Evolutionary conservation across 2,888 invertebrate genomes (phyloP).

Genomic region (Lycia hirtaria): DNA sequence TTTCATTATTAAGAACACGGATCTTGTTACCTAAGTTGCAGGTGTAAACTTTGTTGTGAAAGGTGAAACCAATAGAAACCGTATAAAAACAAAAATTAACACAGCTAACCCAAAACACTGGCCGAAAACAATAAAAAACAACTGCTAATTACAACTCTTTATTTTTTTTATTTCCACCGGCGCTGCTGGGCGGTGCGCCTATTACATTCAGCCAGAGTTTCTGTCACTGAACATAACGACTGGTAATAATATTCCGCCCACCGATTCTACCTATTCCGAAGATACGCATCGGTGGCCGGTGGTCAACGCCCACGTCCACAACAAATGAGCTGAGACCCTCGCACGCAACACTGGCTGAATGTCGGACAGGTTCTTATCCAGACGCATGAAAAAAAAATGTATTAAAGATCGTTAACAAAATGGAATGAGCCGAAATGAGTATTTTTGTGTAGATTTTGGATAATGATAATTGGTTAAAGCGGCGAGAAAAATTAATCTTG

Average conservation of each 20-base stretch:
- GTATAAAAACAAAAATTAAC: constrained; percentile 6
- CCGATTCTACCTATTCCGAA: constrained; percentile 77
- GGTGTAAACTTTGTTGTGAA: neutral
- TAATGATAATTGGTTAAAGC: constrained; percentile 2
- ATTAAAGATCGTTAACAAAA: constrained; percentile 10
- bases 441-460: constrained; percentile 5
- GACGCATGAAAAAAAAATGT: constrained; percentile 32
- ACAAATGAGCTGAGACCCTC: constrained; percentile 55
- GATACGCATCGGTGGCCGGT: constrained; percentile 79
- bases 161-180: constrained; percentile 48
- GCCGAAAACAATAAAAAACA: constrained; percentile 32
- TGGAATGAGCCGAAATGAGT: constrained; percentile 9
- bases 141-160: constrained; percentile 39
- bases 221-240: constrained; percentile 72
- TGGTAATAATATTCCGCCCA: constrained; percentile 82
- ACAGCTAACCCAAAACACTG: constrained; percentile 16
- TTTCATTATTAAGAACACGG: no score
- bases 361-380: constrained; percentile 35
- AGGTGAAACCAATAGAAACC: neutral
- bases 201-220: constrained; percentile 58
- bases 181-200: constrained; percentile 65
- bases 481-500: neutral
- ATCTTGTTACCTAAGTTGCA: neutral
- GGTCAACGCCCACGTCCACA: constrained; percentile 65
- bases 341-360: constrained; percentile 46